Base-by-base conservation (phyloP, 2,888 invertebrate genomes). In the Noctuana brunneofusca region DNA sequence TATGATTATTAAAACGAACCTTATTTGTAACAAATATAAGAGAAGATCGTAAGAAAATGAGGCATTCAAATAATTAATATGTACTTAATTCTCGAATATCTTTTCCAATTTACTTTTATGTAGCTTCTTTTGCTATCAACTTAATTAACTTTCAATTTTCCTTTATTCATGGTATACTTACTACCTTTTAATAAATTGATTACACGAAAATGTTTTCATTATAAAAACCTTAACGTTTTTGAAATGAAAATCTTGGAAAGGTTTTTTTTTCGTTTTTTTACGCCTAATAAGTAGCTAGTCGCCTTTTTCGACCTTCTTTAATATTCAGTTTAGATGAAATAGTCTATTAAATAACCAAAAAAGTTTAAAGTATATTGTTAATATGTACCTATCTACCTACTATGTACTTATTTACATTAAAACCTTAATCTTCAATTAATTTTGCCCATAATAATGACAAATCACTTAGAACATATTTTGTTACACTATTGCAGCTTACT, bases 141-240 rank as follows among this genome's bases (percentile, higher is more conserved):
- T 55, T 62, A 62, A 60, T 62, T 55, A 62, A 55, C 38, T 62
- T 62, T 38, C 62, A 62, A 55, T 62, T 62, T 62, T 55, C 46
- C 48, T 54, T 32, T 18, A 60, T 54, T 48, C 54, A 46, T 16
- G 22, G 35, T 46, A 43, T 55, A 55, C 41, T 38, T 20, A 41
- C 16, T 55, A 32, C 11, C 27, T 24, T 55, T 24, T 55, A 27
- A 24, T 16, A 27, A 41, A 24, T 41, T 55, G 43, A 43, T 43
- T 27, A n/a, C 16, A 43, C 27, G 43, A 18, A 27, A 52, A 43
- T 27, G 4, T 55, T 55, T 43, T 43, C 22, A 54, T 54, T 20
- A n/a, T 54, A 22, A 14, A 20, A 46, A 16, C 14, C 16, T 41
- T 41, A 5, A 41, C 5, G 32, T 41, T 16, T 41, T 41, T 5